Base-by-base conservation (phyloP, 2,888 invertebrate genomes). In the Plebejus argus region DNA sequence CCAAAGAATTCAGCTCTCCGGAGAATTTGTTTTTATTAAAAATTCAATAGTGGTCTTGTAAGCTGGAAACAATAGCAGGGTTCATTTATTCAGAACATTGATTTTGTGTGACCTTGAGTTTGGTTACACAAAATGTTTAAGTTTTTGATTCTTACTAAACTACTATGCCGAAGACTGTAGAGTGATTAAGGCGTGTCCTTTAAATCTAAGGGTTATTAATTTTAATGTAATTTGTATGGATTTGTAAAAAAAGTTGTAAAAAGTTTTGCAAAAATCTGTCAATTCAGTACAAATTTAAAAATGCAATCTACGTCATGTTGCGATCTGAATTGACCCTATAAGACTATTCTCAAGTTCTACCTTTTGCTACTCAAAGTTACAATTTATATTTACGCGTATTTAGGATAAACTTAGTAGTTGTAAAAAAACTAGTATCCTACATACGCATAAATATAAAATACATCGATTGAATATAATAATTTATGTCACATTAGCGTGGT, bases 11-110 rank as follows among this genome's bases (percentile, higher is more conserved):
- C 58, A 23, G 7, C 58, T 58, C 77, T 35, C 71, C 5, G 77
- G 56, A 56, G 71, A 53, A 20, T 56, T 56, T 71, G 77, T 71
- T 77, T 77, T 77, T 77, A 58, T 77, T 77, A 71, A 71, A 77
- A 77, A 77, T 71, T 77, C 71, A 71, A 77, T 71, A 56, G 74
- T 74, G 74, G 74, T 74, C 49, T 72, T 53, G 74, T 74, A 53
- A 53, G 72, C 28, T 74, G 49, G 53, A 74, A 74, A 74, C 74
- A 74, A 74, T 74, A 72, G 72, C 72, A 12, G 23, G 61, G 39
- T 76, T 35, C 53, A 28, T 61, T 76, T 61, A 61, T 76, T 72
- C 20, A 39, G 39, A 39, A 45, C 45, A 20, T 72, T 72, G 72
- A 23, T 39, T 72, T 20, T 39, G 71, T 71, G 18, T 15, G 66